Base-by-base conservation (phyloP, 2,888 invertebrate species). In the Phoenoteleia sp. region DNA sequence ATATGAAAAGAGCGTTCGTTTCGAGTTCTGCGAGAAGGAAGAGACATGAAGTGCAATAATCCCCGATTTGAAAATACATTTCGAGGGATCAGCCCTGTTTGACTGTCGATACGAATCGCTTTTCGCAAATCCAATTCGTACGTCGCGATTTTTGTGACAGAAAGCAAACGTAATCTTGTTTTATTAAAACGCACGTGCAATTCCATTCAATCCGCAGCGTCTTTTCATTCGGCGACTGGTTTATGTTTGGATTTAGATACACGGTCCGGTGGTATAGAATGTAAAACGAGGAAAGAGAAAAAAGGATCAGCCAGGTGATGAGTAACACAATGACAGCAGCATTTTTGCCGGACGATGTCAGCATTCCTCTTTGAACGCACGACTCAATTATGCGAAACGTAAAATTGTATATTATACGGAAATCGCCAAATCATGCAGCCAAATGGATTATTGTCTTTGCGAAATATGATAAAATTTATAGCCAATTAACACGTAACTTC, bases 21-120 rank as follows among this genome's bases (percentile, higher is more conserved):
- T 49, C 79, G 67, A 33, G 36, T 64, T 60, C 64, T 58, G 45
- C 45, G 67, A 56, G 47, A 29, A 72, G 69, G 58, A 56, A 76
- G 84, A 82, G 77, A 81, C 76, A 82, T 86, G 81, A 86, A 88
- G 87, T 89, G 88, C 88, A 88, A 88, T 88, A 88, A 88, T 87
- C 85, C 82, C 62, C 85, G 87, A 84, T 88, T 87, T 85, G 81
- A 88, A 87, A 88, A 90, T 88, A 90, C 90, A 91, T 88, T 88
- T 85, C 81, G 71, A 79, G 85, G 81, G 88, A 87, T 88, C 79
- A 86, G 79, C 75, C 74, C 74, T 45, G 58, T 74, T 67, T 54
- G 69, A 69, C 82, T 86, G 86, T 86, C 87, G 81, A 86, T 83
- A 76, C 75, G 81, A 84, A 87, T 83, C 85, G 72, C 75, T 85